phyloP scores from a whole-genome alignment of 2,797 vertebrate species.

The Melanotaenia nigrans region DNA sequence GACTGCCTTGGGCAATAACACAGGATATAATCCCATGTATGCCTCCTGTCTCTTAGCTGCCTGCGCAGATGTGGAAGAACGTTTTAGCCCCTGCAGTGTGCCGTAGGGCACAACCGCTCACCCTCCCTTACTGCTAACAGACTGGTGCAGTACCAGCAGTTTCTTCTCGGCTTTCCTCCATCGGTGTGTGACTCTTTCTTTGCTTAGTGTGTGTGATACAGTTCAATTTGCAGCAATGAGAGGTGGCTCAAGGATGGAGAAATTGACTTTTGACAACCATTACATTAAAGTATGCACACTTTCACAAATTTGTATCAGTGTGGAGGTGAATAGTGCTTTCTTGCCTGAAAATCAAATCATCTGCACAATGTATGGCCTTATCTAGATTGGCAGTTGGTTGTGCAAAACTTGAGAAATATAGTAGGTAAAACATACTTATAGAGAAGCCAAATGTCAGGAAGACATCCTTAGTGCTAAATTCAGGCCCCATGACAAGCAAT shows the following conservation, averaged over 20 bases:
- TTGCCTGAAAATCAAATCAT: slow-evolving; percentile 70
- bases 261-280: slow-evolving; percentile 75
- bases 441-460: slow-evolving; percentile 52
- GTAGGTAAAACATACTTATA: slow-evolving; percentile 54
- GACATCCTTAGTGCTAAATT: slow-evolving; percentile 50
- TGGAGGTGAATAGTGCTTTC: slow-evolving; percentile 60
- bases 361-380: slow-evolving; percentile 64
- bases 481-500: slow-evolving; percentile 53
- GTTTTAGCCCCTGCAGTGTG: slow-evolving; percentile 85
- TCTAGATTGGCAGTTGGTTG: slow-evolving; percentile 67
- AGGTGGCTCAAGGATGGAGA: slow-evolving; percentile 64
- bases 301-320: slow-evolving; percentile 66
- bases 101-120: slow-evolving; percentile 79
- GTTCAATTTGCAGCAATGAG: slow-evolving; percentile 71
- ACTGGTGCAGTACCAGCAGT: slow-evolving; percentile 47
- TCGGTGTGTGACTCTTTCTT: slow-evolving; percentile 44
- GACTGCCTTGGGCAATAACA: slow-evolving; percentile 79
- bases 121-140: slow-evolving; percentile 67
- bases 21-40: slow-evolving; percentile 81
- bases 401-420: slow-evolving; percentile 47
- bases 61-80: slow-evolving; percentile 80
- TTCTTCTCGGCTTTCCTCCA: slow-evolving; percentile 43
- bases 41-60: slow-evolving; percentile 81
- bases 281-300: slow-evolving; percentile 67
- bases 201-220: slow-evolving; percentile 44